Evolutionary conservation across 37 sponge, comb jelly and placozoan species (phyloP).

Genomic region (Halichondria panicea): DNA sequence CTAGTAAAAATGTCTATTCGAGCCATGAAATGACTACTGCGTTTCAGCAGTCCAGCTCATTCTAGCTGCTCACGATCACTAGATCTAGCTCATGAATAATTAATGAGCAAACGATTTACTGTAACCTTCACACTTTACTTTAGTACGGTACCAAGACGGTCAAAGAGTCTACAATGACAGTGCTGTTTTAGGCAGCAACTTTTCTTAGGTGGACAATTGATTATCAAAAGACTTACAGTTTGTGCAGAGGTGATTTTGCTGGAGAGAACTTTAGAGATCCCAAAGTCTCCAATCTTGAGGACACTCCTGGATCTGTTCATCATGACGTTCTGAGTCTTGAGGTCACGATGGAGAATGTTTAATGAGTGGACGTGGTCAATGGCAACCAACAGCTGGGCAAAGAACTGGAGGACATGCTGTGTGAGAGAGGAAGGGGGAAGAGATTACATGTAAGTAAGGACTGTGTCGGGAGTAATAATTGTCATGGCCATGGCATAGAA

Average conservation of each 20-base stretch:
- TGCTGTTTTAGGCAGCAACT: too few relatives aligned
- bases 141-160: too few relatives aligned
- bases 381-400: conserved; percentile 78
- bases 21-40: too few relatives aligned
- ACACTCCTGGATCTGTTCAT: conserved; percentile 67
- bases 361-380: conserved; percentile 81
- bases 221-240: conserved; percentile 74
- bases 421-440: background rate
- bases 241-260: conserved; percentile 87
- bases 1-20: too few relatives aligned
- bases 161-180: too few relatives aligned
- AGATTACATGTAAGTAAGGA: background rate
- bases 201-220: too few relatives aligned
- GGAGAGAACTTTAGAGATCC: conserved; percentile 89
- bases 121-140: too few relatives aligned
- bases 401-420: conserved; percentile 80
- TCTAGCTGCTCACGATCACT: too few relatives aligned
- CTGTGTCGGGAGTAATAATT: background rate
- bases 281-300: conserved; percentile 90
- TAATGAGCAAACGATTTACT: too few relatives aligned
- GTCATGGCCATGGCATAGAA: background rate
- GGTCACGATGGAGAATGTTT: conserved; percentile 87
- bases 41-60: too few relatives aligned
- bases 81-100: too few relatives aligned
- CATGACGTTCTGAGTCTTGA: conserved; percentile 94